Base-by-base conservation (phyloP, 1,140 invertebrate species). In the Hylaeus anthracinus region DNA sequence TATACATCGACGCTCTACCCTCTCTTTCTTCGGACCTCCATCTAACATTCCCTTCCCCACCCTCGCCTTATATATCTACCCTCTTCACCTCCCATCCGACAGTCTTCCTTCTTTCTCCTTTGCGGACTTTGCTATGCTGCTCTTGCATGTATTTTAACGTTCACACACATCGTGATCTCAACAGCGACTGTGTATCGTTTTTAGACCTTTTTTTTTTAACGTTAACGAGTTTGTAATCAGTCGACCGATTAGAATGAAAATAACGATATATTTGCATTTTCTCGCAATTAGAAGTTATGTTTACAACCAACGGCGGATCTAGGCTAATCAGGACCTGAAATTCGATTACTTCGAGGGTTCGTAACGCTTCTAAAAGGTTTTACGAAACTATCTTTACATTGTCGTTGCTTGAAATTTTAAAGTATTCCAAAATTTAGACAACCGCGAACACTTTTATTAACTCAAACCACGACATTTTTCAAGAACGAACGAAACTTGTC, bases 41-140 rank as follows among this genome's bases (percentile, higher is more conserved):
- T 64, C n/a, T 26, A 39, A 37, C 53, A 9, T 15, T 61, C 12
- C 45, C 72, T 5, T 10, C 55, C 14, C 2, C 8, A 1, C 60
- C 12, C 9, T 39, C 41, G 26, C 39, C 53, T 8, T 1, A 1
- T 10, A 3, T 5, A 12, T 65, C 39, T 53, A 14, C 45, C 8
- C 58, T 65, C 48, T 26, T 5, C 41, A 5, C 14, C 6, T 10
- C 3, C 0, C 6, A 9, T 4, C 26, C 26, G 8, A 5, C 39
- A 8, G 67, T 43, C 37, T 70, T 70, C 53, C 37, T 69, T 14
- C 67, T 70, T 55, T 51, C 14, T 56, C 14, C 48, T 58, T 56
- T 43, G 10, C 3, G 43, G 48, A 37, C 14, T 58, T 58, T 56
- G 37, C 39, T n/a, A 14, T 8, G 48, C 5, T 10, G 60, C n/a